Base-by-base conservation (phyloP, 2,888 invertebrate genomes). In the Myopa testacea region DNA sequence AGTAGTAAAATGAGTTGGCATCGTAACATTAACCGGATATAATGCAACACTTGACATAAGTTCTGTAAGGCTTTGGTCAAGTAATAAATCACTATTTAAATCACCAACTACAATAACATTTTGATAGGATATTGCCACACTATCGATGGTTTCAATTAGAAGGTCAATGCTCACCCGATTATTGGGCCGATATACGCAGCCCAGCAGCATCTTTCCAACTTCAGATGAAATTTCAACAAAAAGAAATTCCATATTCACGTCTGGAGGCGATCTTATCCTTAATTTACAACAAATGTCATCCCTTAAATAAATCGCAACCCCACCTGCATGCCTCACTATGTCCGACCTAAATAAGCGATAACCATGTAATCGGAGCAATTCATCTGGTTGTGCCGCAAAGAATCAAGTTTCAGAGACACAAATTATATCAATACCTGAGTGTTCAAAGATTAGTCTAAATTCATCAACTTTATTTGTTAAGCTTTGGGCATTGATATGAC, bases 231-330 rank as follows among this genome's bases (percentile, higher is more conserved):
- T 26, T 26, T 26, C 26, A 26, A 26, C 26, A 26, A 26, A 26
- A 26, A 26, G 26, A 26, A 26, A 26, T 26, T 26, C 26, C 26
- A 26, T 26, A 26, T 26, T 26, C 26, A 26, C 26, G 26, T 26
- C 26, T 26, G 26, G 26, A 26, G 26, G 26, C 26, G 62, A 63
- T 12, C 26, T 26, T 4, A 7, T 70, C 58, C n/a, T 8, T 12
- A 69, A 19, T 38, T 19, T 50, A 69, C 45, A 69, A 26, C 16
- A 50, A 16, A 69, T 69, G 34, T 77, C 72, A 26, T 38, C 38
- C 8, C 40, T 34, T 45, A 60, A n/a, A 50, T 77, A 77, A 50
- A 71, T 62, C 34, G 70, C 71, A 37, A 63, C 70, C 10, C 52
- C 62, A 62, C 70, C 70, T 26, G 58, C 71, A 67, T 45, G 40